Conservation (phyloP, 2,888 invertebrate species). For the Acronicta alni region DNA sequence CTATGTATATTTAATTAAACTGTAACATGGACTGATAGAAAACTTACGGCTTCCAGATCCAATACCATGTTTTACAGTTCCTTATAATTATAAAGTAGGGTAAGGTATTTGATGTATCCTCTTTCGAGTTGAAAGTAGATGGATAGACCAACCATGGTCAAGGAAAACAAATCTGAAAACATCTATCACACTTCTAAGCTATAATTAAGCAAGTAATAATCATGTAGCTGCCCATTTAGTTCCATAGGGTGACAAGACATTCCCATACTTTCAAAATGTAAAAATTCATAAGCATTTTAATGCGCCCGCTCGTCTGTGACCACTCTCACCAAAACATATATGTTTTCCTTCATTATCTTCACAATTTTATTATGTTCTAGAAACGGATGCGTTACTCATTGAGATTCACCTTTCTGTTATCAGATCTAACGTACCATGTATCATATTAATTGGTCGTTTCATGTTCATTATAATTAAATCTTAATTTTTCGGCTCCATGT, state of each 20-base stretch:
- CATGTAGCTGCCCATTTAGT: not conserved
- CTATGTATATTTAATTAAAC: too few species aligned
- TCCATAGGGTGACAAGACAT: slow-evolving; percentile 42
- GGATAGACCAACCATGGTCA: too few species aligned
- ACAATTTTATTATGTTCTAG: slow-evolving; percentile 60
- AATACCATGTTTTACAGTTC: too few species aligned
- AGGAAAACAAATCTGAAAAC: too few species aligned
- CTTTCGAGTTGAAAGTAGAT: too few species aligned
- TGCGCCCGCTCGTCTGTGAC: slow-evolving; percentile 49
- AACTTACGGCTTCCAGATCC: too few species aligned
- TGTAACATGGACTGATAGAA: too few species aligned
- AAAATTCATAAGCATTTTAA: slow-evolving; percentile 44
- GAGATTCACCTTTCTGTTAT: slow-evolving; percentile 66
- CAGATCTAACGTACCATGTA: slow-evolving; percentile 68
- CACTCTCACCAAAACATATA: slow-evolving; percentile 61
- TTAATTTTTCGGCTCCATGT: slow-evolving; percentile 60
- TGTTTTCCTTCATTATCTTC: slow-evolving; percentile 60
- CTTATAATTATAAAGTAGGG: too few species aligned
- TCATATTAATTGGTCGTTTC: slow-evolving; percentile 73
- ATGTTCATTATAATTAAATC: slow-evolving; percentile 71
- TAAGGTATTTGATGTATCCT: too few species aligned
- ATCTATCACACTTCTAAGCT: too few species aligned
- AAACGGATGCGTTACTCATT: slow-evolving; percentile 63
- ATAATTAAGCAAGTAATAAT: slow-evolving; percentile 11
- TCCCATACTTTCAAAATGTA: slow-evolving; percentile 41